Evolutionary conservation across 2,888 invertebrate species (phyloP).

Genomic region (Deilephila elpenor): DNA sequence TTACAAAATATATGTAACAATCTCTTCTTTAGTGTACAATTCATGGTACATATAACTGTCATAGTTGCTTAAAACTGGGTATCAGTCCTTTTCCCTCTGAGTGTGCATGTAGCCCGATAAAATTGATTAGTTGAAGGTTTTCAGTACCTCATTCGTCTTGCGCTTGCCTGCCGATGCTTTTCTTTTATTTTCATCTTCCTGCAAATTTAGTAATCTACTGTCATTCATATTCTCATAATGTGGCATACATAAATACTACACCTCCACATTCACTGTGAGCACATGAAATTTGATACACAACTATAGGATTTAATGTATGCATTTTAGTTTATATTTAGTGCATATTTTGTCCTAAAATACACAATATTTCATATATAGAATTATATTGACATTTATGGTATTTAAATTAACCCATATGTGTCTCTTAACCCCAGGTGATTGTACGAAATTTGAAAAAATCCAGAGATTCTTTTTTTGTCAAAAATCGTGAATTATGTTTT

Average conservation of each 20-base stretch:
- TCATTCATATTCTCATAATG: conserved; percentile 46
- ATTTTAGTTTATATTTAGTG: not conserved
- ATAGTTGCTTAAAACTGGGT: conserved; percentile 56
- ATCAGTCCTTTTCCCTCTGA: conserved; percentile 75
- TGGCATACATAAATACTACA: conserved; percentile 32
- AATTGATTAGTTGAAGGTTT: conserved; percentile 79
- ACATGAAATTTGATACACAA: not conserved
- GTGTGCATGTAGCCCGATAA: conserved; percentile 48
- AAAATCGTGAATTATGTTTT: too few relatives aligned
- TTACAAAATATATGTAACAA: too few relatives aligned
- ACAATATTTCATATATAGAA: too few relatives aligned
- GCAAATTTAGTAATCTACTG: conserved; percentile 77
- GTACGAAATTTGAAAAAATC: too few relatives aligned
- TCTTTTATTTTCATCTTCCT: conserved; percentile 83
- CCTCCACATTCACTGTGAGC: conserved; percentile 6
- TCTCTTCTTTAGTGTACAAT: not conserved
- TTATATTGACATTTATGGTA: too few relatives aligned
- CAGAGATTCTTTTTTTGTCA: too few relatives aligned
- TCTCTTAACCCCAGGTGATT: too few relatives aligned
- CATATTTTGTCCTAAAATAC: too few relatives aligned
- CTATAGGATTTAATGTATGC: conserved; percentile 11
- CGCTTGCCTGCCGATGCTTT: conserved; percentile 81
- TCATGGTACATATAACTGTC: conserved; percentile 40
- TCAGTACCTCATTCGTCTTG: conserved; percentile 84
- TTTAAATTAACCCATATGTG: too few relatives aligned